Base-by-base conservation (phyloP, 2,888 invertebrate genomes). In the Ceramica pisi region DNA sequence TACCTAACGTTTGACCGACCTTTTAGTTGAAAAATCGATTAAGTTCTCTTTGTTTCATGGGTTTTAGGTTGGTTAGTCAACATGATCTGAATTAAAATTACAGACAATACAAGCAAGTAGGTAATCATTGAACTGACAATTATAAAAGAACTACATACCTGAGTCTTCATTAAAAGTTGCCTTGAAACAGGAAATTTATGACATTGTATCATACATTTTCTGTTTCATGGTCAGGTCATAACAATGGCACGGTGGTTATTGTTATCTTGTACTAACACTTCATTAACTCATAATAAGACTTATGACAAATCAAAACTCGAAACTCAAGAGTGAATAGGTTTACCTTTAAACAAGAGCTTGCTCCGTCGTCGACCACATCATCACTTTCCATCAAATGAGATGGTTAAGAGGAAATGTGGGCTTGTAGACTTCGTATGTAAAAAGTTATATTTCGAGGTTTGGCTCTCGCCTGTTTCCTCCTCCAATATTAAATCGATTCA, bases 11-110 rank as follows among this genome's bases (percentile, higher is more conserved):
- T 67, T 26, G 8, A 35, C 8, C 9, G 19, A 60, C n/a, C 5
- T n/a, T 60, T 76, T 44, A 46, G 19, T 19, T 1, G n/a, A 12
- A 31, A 56, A 44, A 56, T 50, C 35, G 14, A 53, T 71, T 50
- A 31, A n/a, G n/a, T 1, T 23, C 1, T 21, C 1, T 57, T 16
- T 53, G 7, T 60, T 48, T 14, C 12, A 73, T 56, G 12, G 46
- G 23, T 9, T 16, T 19, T 55, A 19, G 19, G n/a, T 41, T 35
- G n/a, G n/a, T 48, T 31, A 23, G 35, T n/a, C 23, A 59, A 19
- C 23, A 19, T 31, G 6, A 61, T 53, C 51, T 41, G n/a, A 48
- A 74, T n/a, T 48, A 46, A 53, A 55, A 16, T 53, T 26, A 35
- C 26, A 14, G 16, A 63, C 64, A 51, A 46, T 46, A 57, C 38